Base-by-base conservation (phyloP, 2,113 vertebrate species). In the Suricata suricatta region DNA sequence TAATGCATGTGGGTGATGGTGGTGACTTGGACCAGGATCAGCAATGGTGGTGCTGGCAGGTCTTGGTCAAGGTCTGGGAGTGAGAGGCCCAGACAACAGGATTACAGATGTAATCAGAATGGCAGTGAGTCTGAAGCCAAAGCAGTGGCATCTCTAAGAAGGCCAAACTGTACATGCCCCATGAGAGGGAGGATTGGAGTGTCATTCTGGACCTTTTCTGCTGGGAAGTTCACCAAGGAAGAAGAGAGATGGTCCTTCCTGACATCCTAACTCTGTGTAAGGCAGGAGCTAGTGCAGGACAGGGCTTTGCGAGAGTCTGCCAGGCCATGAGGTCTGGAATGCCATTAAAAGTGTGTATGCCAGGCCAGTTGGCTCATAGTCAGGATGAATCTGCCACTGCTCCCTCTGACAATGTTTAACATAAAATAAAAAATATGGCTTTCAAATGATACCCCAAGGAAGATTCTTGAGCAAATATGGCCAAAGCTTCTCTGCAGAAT, bases 391-490 rank as follows among this genome's bases (percentile, higher is more conserved):
- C 90, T 98, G 88, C 95, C 93, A 64, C 92, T 7, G 77, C 89
- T 97, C 97, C 86, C 90, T 91, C 95, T 98, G 97, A 97, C 90
- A 97, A 74, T 97, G 98, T 98, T 98, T 97, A 98, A 92, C 93
- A 69, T 77, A 60, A 97, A 96, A 95, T 66, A 98, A 97, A 97
- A 96, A 98, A 96, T 79, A 77, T 66, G 91, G 96, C 89, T 98
- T 98, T 92, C 97, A 97, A 98, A 97, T 94, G 84, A 97, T 72
- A 88, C 89, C 72, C 27, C 63, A 27, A 96, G 93, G 93, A 98
- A 98, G 95, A 97, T 86, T 97, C 98, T 98, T 96, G 98, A 98
- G 97, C 98, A 98, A 98, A 98, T 98, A 98, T 97, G 95, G 97
- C 97, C 97, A 98, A 97, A 98, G 93, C 54, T 47, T 98, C 16